Base-by-base conservation (phyloP, 1,140 invertebrate genomes). In the Drosophila sproati region DNA sequence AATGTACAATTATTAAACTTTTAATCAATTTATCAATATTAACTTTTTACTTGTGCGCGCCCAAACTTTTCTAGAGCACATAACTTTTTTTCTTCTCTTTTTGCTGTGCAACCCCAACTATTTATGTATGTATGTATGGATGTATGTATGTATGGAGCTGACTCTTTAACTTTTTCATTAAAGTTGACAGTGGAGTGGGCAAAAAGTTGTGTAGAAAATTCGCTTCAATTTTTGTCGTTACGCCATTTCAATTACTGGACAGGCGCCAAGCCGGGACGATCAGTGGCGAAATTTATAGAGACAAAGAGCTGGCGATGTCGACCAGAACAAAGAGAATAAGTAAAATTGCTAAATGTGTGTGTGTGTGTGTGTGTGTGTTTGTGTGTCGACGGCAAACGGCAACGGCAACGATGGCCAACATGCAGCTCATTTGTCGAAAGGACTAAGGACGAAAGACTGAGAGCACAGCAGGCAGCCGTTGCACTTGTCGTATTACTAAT, bases 11-110 rank as follows among this genome's bases (percentile, higher is more conserved):
- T 89, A 89, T 90, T 89, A 89, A 89, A 89, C 74, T 89, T 89
- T 89, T 85, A 89, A 89, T 89, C 85, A 89, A 90, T 89, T 89
- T 89, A 89, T 89, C 85, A 89, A 89, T 89, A 89, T 89, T 89
- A 89, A 89, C 80, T 89, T 89, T 88, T 89, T 54, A 52, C 61
- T 81, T 81, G 62, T 64, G 59, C 57, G 62, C 67, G 41, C 57
- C 52, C 62, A 64, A 85, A 77, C 37, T 73, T 72, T 83, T 37
- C 47, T 35, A 60, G 29, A 31, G 12, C 55, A 48, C 45, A 35
- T 39, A 47, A 47, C 29, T 10, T 71, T 32, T 52, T 55, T 55
- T 47, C 29, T 31, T 39, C 54, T 43, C 3, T 61, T 20, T 48
- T 6, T 32, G 12, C 32, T 1, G 20, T 20, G 20, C 20, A 20